Percentiles rank a stretch among this genome's conserved stretches.
Conservation (phyloP, 2,888 invertebrate species). For the Chorisops tibialis region DNA sequence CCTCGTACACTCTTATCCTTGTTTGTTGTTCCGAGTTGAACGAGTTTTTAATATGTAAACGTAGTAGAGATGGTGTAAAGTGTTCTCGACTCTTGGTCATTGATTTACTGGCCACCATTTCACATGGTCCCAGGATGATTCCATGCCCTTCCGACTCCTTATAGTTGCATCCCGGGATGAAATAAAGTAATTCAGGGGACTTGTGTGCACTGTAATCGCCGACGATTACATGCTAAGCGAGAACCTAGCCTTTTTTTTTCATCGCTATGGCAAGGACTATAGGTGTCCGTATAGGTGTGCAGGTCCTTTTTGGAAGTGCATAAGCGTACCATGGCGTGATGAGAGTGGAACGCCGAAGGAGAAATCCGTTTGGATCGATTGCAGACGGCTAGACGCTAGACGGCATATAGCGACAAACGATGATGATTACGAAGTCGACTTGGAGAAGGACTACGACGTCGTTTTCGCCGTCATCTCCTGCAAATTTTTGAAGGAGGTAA, state of each 20-base stretch:
- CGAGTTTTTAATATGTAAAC: conserved; percentile 17
- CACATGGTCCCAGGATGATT: neutral
- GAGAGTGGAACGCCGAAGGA: neutral
- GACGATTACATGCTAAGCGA: conserved; percentile 6
- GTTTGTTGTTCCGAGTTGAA: conserved; percentile 12
- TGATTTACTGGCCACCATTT: conserved; percentile 1
- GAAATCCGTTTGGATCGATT: conserved; percentile 27
- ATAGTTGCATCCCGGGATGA: neutral
- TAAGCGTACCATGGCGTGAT: neutral
- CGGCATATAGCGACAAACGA: conserved; percentile 20
- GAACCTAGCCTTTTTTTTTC: neutral
- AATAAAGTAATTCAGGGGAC: neutral
- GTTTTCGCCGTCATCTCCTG: neutral
- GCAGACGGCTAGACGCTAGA: conserved; percentile 26
- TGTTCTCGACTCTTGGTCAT: conserved; percentile 7
- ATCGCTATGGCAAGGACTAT: neutral
- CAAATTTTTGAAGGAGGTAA: too few species aligned
- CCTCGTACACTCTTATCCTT: neutral
- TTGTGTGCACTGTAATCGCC: conserved; percentile 17
- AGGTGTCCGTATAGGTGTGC: conserved; percentile 4
- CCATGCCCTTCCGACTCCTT: too few species aligned
- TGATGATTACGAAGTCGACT: conserved; percentile 20
- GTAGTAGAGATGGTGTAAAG: neutral
- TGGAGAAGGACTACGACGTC: neutral
- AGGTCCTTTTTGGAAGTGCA: conserved; percentile 12